Base-by-base conservation (phyloP, 1,140 invertebrate species). In the Bombus waltoni region DNA sequence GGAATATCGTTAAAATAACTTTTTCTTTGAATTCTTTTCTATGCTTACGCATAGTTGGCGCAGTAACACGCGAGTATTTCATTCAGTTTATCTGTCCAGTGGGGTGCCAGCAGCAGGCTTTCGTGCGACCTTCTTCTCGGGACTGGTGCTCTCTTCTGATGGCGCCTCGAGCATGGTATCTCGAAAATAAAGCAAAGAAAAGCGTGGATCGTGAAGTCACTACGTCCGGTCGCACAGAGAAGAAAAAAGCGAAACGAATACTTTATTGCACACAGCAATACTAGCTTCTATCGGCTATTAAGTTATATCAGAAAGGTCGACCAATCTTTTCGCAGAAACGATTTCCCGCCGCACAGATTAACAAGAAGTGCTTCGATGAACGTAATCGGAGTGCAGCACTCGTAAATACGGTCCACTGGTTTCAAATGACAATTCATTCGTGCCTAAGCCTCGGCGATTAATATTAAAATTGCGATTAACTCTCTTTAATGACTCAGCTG, bases 271-370 rank as follows among this genome's bases (percentile, higher is more conserved):
- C 57, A 9, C 28, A 22, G 62, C 42, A 65, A 84, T 84, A 71
- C 28, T 22, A 38, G 18, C 32, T 38, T 53, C 47, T 59, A 79
- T 84, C 83, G 76, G n/a, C n/a, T 59, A 73, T 53, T 74, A 57
- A 73, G 38, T 62, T 81, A n/a, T 68, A 81, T 85, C 83, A 70
- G 47, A 59, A 83, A 80, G 83, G 68, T 72, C 78, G 44, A 1
- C 18, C 65, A 38, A 70, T 70, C 65, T 32, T 28, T 81, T 85
- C 83, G 70, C 8, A 38, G 78, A 74, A 81, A 47, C 44, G 57
- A 74, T 81, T 40, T 53, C n/a, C 22, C 68, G 22, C 25, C 15
- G 22, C 6, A 44, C 13, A 81, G 78, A 85, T 85, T 85, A 85
- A 35, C 71, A 35, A 68, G 77, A 81, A 85, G 15, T 32, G 42